A percentile compares a stretch with the other conserved stretches of the same genome.
Conservation (phyloP, 2,888 invertebrate species). For the Drosophila macrospina region DNA sequence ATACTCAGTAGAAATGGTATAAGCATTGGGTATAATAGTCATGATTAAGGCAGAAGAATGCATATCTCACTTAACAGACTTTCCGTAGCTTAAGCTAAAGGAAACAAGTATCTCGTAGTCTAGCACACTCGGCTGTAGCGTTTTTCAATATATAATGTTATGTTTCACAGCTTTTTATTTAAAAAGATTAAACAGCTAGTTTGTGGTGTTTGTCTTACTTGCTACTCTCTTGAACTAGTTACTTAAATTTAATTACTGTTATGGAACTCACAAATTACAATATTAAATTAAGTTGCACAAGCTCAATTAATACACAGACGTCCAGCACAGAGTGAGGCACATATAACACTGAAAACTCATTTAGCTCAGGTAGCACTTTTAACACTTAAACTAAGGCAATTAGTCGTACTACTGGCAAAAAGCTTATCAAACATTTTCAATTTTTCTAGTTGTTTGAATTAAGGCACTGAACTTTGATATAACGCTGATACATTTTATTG, state of each 20-base stretch:
- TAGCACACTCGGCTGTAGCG: neutral
- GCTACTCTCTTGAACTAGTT: neutral
- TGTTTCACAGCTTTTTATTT: neutral
- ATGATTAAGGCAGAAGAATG: neutral
- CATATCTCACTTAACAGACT: neutral
- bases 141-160: neutral
- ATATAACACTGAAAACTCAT: conserved; percentile 20
- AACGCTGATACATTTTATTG: conserved; percentile 33
- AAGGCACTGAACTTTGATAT: conserved; percentile 59
- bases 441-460: conserved; percentile 38
- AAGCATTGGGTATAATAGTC: neutral
- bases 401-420: conserved; percentile 6
- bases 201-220: neutral
- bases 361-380: conserved; percentile 12
- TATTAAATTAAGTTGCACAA: conserved; percentile 1
- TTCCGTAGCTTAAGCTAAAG: no score
- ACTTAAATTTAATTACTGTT: neutral
- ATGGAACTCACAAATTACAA: conserved; percentile 12
- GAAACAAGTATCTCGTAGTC: no score
- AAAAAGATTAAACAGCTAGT: neutral
- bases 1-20: no score
- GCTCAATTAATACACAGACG: conserved; percentile 10
- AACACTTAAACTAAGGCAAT: conserved; percentile 1
- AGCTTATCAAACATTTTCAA: conserved; percentile 38
- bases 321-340: conserved; percentile 5